Percentiles rank a stretch among this genome's conserved stretches.
Evolutionary conservation across 2,797 vertebrate species (phyloP).

Genomic region (Notoglanidium macrostoma): DNA sequence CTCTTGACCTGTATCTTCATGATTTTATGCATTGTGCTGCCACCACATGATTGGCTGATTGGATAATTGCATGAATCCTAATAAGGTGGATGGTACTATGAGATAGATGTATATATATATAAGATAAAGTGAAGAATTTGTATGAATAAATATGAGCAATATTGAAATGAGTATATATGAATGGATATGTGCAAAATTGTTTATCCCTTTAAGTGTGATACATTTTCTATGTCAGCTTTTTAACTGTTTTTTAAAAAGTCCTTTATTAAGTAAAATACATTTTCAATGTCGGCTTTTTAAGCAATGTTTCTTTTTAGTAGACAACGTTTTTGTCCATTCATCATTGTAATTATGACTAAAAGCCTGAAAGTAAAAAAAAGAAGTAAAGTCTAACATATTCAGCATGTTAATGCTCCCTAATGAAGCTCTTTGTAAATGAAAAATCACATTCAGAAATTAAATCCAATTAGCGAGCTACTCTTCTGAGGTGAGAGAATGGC

Average conservation of each 20-base stretch:
- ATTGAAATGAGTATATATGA: not conserved
- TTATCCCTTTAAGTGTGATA: not conserved
- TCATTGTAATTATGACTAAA: slow-evolving; percentile 13
- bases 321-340: not conserved
- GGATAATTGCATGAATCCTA: slow-evolving; percentile 11
- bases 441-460: slow-evolving; percentile 32
- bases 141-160: not conserved
- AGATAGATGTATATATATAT: not conserved
- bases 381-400: slow-evolving; percentile 1
- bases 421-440: slow-evolving; percentile 25
- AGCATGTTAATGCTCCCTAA: slow-evolving; percentile 23
- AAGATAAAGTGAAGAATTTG: slow-evolving; percentile 1
- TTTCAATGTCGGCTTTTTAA: not conserved
- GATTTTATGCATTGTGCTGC: not conserved
- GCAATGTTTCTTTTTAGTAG: not conserved
- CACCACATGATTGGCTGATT: not conserved
- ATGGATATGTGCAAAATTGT: not conserved
- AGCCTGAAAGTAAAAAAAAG: not conserved
- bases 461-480: slow-evolving; percentile 17
- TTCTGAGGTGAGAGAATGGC: slow-evolving; percentile 9
- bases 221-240: not conserved
- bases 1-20: slow-evolving; percentile 10
- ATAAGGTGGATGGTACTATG: not conserved
- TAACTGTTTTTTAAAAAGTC: not conserved
- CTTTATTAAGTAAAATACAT: not conserved